Percentiles rank a stretch among this genome's conserved stretches.
These are phyloP conservation scores for Isaurus tuberculatus DNA, from an alignment of 92 coral and sea anemone species.

Conservation along the genomic window DNA sequence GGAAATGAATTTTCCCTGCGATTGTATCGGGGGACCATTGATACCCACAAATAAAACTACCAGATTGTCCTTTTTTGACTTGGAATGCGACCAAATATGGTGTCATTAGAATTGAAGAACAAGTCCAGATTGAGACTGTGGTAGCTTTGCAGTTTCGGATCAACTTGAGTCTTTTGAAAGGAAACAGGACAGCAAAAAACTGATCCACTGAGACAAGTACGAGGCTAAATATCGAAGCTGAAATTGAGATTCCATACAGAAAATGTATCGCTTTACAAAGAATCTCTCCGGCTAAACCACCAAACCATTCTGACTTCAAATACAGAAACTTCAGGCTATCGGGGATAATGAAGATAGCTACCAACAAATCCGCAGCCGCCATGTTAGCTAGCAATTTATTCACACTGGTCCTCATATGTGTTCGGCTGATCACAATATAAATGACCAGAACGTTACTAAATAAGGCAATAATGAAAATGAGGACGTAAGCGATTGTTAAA, in stretches of 20 bases:
- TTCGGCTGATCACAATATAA: constrained; percentile 62
- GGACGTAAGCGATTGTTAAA: constrained; percentile 35
- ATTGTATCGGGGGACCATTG: neutral
- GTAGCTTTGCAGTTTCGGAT: constrained; percentile 59
- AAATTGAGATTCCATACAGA: constrained; percentile 58
- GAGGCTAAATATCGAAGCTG: constrained; percentile 72
- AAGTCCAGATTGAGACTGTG: constrained; percentile 64
- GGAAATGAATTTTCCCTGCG: constrained; percentile 50
- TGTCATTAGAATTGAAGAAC: constrained; percentile 40
- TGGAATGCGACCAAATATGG: constrained; percentile 55
- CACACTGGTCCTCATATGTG: constrained; percentile 48
- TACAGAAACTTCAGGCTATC: constrained; percentile 41
- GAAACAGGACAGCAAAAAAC: constrained; percentile 68
- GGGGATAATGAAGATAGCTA: constrained; percentile 58
- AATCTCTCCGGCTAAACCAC: constrained; percentile 56
- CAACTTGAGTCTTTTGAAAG: constrained; percentile 43
- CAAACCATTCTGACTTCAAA: constrained; percentile 52
- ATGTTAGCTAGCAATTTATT: constrained; percentile 71
- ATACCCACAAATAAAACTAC: neutral
- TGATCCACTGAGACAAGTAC: constrained; percentile 65
- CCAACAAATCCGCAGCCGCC: constrained; percentile 70
- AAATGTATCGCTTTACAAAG: constrained; percentile 59
- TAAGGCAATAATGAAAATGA: constrained; percentile 61
- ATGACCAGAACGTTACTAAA: constrained; percentile 75
- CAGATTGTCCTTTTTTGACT: constrained; percentile 15